Conservation (phyloP, 2,113 vertebrate species). For the Deroptyus accipitrinus region DNA sequence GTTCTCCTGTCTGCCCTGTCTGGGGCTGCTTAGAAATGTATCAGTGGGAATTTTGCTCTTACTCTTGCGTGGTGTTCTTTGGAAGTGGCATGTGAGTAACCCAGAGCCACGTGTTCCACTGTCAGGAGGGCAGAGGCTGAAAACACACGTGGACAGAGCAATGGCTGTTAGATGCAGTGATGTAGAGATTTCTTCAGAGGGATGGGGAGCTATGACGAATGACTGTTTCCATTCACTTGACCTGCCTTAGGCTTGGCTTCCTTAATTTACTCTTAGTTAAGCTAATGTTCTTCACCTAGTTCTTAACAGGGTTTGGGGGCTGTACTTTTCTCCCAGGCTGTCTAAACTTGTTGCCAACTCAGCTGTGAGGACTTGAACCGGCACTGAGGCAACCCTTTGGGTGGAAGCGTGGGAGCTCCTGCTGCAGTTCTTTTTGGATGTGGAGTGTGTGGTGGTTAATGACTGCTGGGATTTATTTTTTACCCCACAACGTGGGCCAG, state of each 20-base stretch:
- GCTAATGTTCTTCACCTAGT: not conserved
- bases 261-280: not conserved
- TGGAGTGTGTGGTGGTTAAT: not conserved
- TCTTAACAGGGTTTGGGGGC: not conserved
- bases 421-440: not conserved
- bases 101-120: rapidly evolving
- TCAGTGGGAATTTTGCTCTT: not conserved
- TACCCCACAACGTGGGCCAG: not conserved
- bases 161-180: rapidly evolving
- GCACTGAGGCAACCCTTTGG: not conserved
- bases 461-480: not conserved
- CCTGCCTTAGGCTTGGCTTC: not conserved
- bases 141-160: rapidly evolving
- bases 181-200: not conserved
- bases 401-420: not conserved
- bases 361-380: rapidly evolving
- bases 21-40: not conserved
- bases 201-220: not conserved
- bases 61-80: not conserved
- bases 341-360: not conserved
- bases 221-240: not conserved
- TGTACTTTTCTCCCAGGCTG: not conserved
- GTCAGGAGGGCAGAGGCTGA: not conserved
- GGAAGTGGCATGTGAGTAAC: not conserved
- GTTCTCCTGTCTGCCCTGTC: not conserved